Conservation (phyloP, 2,113 vertebrate species). For the Onychostruthus taczanowskii region DNA sequence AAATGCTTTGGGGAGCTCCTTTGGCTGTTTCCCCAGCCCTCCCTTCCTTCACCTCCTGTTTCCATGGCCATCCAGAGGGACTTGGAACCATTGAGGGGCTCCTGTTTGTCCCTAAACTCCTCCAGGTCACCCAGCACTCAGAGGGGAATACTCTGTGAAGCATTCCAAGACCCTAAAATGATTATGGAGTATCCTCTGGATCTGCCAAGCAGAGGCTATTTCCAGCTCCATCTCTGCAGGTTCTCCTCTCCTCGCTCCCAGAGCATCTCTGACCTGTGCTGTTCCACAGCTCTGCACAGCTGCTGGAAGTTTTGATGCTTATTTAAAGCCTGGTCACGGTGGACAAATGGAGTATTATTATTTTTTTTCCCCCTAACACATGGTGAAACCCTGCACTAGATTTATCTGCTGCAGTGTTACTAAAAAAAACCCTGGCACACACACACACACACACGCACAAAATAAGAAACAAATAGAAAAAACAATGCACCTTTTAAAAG, state of each 20-base stretch:
- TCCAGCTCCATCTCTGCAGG: constrained; percentile 4
- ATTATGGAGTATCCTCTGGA: background rate
- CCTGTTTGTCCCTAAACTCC: background rate
- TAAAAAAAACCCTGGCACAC: background rate
- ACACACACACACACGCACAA: background rate
- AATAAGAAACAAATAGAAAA: background rate
- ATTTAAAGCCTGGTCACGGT: background rate
- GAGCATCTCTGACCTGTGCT: background rate
- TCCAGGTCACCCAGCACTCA: background rate
- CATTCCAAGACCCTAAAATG: background rate
- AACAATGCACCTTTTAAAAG: constrained; percentile 32
- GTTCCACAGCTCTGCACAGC: constrained; percentile 1
- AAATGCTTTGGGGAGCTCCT: background rate
- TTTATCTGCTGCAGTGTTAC: constrained; percentile 29
- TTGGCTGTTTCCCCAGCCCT: background rate
- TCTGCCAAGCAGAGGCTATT: background rate
- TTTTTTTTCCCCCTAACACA: background rate
- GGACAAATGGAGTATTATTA: background rate
- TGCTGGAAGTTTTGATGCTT: constrained; percentile 18
- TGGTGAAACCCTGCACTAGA: constrained; percentile 25
- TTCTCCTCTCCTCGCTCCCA: background rate
- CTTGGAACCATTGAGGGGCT: background rate
- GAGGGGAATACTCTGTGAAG: background rate
- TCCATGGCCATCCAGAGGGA: background rate
- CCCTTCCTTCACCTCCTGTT: background rate